Percentiles rank a stretch among this genome's conserved stretches.
phyloP scores from a whole-genome alignment of 2,888 invertebrate genomes.

The Sesia bembeciformis region DNA sequence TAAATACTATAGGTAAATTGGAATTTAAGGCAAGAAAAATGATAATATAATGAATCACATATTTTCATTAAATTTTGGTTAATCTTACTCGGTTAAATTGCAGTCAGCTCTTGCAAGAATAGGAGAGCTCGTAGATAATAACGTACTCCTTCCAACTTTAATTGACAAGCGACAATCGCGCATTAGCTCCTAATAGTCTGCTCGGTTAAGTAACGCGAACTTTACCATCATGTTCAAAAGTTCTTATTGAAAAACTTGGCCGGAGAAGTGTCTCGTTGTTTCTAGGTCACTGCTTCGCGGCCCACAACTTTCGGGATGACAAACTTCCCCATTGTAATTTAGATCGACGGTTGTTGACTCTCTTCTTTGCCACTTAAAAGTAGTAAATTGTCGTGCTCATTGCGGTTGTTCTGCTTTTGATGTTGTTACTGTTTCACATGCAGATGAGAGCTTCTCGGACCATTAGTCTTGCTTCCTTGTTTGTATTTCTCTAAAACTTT shows the following conservation, averaged over 20 bases:
- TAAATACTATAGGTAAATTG: no score
- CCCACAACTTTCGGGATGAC: constrained; percentile 30
- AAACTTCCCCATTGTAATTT: constrained; percentile 38
- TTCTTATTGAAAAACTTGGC: constrained; percentile 57
- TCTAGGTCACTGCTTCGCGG: constrained; percentile 39
- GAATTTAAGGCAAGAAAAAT: no score
- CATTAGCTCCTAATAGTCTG: constrained; percentile 2
- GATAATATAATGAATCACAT: no score
- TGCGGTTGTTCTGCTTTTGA: not conserved
- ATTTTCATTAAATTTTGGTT: no score
- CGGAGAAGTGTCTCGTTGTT: constrained; percentile 30
- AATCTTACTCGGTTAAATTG: no score
- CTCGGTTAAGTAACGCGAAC: constrained; percentile 22
- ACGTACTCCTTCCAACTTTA: not conserved
- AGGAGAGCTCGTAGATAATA: not conserved
- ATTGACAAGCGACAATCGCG: not conserved
- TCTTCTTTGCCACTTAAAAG: constrained; percentile 23
- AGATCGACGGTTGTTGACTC: constrained; percentile 28
- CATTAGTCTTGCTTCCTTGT: not conserved
- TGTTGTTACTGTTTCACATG: not conserved
- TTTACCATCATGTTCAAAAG: constrained; percentile 38
- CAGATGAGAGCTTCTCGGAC: not conserved
- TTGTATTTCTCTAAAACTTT: not conserved
- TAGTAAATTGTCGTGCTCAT: constrained; percentile 14
- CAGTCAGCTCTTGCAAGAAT: no score